Evolutionary conservation across 2,113 vertebrate species (phyloP), one percentile per base, ranked within the genome.

Genomic region (Diphyllodes magnificus): DNA sequence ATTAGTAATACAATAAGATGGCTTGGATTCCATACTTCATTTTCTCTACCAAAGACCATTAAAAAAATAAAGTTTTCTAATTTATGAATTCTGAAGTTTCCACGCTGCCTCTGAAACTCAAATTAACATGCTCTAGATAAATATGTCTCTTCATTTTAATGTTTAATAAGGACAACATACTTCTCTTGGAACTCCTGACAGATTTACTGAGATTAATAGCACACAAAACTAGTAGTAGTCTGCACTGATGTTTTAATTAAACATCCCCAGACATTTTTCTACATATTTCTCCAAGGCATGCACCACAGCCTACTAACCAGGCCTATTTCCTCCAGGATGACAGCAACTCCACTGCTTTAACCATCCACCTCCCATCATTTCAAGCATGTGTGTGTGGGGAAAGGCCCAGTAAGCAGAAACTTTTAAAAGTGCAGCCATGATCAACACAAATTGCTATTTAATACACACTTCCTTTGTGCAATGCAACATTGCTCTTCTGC

Each of bases 161-260:
- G 82, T 96, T 96, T 96, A 96, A 94, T 96, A 94, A 94, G 77
- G 80, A 94, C 88, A 94, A 94, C 93, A 71, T 71, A 86, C 27
- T 93, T 96, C 76, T 93, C 49, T 72, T 84, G 69, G 86, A 96
- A 96, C 57, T 94, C 86, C 57, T 95, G 94, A 96, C 96, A 95
- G 86, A 92, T 95, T 90, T 90, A 93, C 80, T 93, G 80, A 94
- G 82, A 96, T 94, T 94, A 96, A 96, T 69, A 94, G 82, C 88
- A 96, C 86, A 97, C 53, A 79, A 84, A 96, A 88, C 88, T 86
- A 92, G 71, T 78, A 90, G 93, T 40, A 87, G 76, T 92, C 88
- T 95, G 94, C 70, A 81, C 31, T 45, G 81, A 89, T 93, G 80
- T 91, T 96, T 96, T 96, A 96, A 96, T 96, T 96, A 95, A 96